phyloP scores from a whole-genome alignment of 2,797 vertebrate genomes.

The Smutsia temminckii region DNA sequence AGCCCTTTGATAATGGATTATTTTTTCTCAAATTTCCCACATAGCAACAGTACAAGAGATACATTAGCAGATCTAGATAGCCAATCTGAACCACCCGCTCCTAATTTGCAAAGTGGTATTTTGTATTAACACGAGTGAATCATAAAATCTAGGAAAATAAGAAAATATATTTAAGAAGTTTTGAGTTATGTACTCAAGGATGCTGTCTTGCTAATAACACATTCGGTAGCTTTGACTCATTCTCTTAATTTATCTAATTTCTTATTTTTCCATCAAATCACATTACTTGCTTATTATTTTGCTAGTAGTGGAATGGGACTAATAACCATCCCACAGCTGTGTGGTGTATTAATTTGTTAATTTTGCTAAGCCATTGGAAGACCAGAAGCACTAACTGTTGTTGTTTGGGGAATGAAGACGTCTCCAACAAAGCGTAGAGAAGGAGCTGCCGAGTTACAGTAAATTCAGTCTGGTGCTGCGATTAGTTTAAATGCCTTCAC shows the following conservation, averaged over 20 bases:
- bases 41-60: background rate
- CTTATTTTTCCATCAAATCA: slow-evolving; percentile 26
- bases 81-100: background rate
- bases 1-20: background rate
- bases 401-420: slow-evolving; percentile 45
- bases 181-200: background rate
- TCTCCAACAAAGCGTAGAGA: slow-evolving; percentile 46
- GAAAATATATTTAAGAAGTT: background rate
- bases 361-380: slow-evolving; percentile 51
- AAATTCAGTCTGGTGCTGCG: slow-evolving; percentile 60
- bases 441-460: slow-evolving; percentile 30
- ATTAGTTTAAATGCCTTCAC: slow-evolving; percentile 67
- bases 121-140: background rate
- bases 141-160: background rate
- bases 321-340: background rate
- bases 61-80: background rate
- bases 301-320: slow-evolving; percentile 51
- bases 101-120: background rate
- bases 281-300: slow-evolving; percentile 47
- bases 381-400: slow-evolving; percentile 38
- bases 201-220: background rate
- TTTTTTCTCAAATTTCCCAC: too few species aligned
- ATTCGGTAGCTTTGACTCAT: background rate
- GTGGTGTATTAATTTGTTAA: slow-evolving; percentile 60
- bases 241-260: slow-evolving; percentile 5